A percentile compares a stretch with the other conserved stretches of the same genome.
Conservation (phyloP, 2,797 vertebrate species). For the Coilia nasus region DNA sequence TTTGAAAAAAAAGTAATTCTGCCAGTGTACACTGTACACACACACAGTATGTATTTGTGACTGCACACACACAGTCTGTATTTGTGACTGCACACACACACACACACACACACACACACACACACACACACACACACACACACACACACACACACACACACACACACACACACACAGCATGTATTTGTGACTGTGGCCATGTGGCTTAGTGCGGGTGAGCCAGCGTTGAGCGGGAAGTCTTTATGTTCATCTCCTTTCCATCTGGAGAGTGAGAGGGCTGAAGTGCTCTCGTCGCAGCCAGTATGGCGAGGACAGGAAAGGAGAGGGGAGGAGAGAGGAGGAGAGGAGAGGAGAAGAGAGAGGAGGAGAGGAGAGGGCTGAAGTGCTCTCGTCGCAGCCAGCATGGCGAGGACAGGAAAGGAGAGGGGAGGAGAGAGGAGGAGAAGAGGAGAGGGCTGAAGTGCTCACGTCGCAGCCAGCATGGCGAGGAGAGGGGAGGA, state of each 20-base stretch:
- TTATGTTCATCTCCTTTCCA: constrained; percentile 50
- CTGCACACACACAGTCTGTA: no score
- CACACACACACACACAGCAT: not conserved
- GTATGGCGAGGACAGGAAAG: not conserved
- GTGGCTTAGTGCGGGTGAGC: constrained; percentile 33
- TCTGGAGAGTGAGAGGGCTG: constrained; percentile 40
- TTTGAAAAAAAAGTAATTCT: not conserved
- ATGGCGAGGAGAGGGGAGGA: no score
- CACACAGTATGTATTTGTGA: constrained; percentile 17
- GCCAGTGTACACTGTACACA: not conserved
- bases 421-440: no score
- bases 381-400: not conserved
- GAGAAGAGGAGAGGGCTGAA: no score
- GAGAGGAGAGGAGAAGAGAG: not conserved
- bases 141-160: no score
- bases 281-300: not conserved
- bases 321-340: no score
- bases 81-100: no score
- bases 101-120: no score
- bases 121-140: no score
- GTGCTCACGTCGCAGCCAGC: no score
- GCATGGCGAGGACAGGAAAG: not conserved
- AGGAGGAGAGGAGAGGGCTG: not conserved
- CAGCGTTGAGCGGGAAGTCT: constrained; percentile 28
- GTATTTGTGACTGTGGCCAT: constrained; percentile 27